A percentile compares a stretch with the other conserved stretches of the same genome.
Conservation (phyloP, 2,888 invertebrate species). For the Sinohyriopsis cumingii region DNA sequence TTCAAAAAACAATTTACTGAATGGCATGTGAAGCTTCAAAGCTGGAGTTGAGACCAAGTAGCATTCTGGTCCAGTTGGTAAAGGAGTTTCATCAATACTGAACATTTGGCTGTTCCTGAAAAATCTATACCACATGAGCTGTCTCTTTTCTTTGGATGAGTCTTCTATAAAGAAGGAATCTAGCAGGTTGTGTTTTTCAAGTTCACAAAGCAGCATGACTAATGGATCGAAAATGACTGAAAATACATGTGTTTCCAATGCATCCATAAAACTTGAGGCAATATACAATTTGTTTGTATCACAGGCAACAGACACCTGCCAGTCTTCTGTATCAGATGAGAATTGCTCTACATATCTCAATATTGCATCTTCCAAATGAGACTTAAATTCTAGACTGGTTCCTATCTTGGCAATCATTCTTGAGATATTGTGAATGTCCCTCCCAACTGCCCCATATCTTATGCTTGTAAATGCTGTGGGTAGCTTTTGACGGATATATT, state of each 20-base stretch:
- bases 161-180: slow-evolving; percentile 25
- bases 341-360: too few relatives aligned
- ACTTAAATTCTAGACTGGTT: too few relatives aligned
- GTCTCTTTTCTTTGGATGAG: slow-evolving; percentile 3
- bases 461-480: too few relatives aligned
- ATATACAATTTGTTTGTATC: slow-evolving; percentile 20
- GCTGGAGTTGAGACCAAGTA: slow-evolving; percentile 23
- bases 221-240: slow-evolving; percentile 26
- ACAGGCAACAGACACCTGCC: slow-evolving; percentile 34
- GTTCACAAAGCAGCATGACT: slow-evolving; percentile 28
- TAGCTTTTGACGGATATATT: too few relatives aligned
- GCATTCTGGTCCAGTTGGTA: slow-evolving; percentile 38
- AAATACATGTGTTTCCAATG: slow-evolving; percentile 28
- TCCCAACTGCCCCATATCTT: too few relatives aligned
- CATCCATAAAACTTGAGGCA: slow-evolving; percentile 23
- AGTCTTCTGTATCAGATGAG: slow-evolving; percentile 3
- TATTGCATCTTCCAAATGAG: too few relatives aligned
- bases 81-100: slow-evolving; percentile 17
- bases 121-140: slow-evolving; percentile 12
- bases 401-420: too few relatives aligned
- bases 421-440: too few relatives aligned
- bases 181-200: slow-evolving; percentile 25
- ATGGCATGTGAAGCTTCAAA: slow-evolving; percentile 29
- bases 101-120: slow-evolving; percentile 9
- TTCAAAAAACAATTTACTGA: slow-evolving; percentile 22